Percentiles rank a stretch among this genome's conserved stretches.
These are phyloP conservation scores for Crax fasciolata DNA, from an alignment of 2,797 vertebrate genomes.

Conservation along the genomic window DNA sequence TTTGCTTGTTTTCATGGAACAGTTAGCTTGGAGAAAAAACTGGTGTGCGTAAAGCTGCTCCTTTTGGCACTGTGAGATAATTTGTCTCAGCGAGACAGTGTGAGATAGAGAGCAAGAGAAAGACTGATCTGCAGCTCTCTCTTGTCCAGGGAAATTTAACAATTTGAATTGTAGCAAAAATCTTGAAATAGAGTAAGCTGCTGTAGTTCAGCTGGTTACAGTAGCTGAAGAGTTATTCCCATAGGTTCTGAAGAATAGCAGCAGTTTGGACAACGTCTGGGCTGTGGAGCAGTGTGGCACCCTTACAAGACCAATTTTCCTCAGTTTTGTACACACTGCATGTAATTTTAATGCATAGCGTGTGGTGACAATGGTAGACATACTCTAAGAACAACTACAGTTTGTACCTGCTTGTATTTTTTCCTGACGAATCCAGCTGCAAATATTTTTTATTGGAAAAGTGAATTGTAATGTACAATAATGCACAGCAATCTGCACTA, in stretches of 20 bases:
- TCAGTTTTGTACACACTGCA: neutral
- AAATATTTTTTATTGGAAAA: slow-evolving; percentile 20
- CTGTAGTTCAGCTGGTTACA: neutral
- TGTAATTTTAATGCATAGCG: neutral
- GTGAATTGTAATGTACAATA: neutral
- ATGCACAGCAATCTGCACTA: neutral
- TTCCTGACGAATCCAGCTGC: neutral
- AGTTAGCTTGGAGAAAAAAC: neutral
- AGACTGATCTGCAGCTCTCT: neutral
- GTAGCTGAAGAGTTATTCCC: neutral
- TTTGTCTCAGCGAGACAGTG: neutral
- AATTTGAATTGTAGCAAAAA: neutral
- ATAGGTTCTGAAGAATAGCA: neutral
- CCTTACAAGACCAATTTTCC: neutral
- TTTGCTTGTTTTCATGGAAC: neutral
- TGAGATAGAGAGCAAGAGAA: neutral
- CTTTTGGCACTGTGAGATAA: neutral
- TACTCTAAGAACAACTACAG: neutral
- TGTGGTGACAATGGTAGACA: neutral
- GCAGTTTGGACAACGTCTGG: neutral
- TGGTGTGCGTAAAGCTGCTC: neutral
- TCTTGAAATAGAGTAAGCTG: neutral
- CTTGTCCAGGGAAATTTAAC: neutral
- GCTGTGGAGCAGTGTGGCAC: neutral
- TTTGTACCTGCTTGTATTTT: neutral